These are phyloP conservation scores for Brachyopa scutellaris DNA, from an alignment of 2,888 invertebrate genomes.

Conservation along the genomic window DNA sequence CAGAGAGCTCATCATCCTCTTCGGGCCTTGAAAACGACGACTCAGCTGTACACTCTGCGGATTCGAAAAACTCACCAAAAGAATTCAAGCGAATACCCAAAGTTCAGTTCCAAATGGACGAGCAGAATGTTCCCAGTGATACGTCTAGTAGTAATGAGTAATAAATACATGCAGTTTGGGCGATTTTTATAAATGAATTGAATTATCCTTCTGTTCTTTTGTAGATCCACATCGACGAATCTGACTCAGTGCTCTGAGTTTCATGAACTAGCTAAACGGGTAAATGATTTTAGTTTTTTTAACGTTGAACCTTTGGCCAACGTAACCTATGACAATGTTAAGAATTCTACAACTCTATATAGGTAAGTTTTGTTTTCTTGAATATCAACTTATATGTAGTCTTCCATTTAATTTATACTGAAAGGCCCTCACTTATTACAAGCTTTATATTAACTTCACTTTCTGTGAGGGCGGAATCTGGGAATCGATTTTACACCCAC, in stretches of 20 bases:
- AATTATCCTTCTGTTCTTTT: conserved; percentile 32
- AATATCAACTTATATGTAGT: too few species aligned
- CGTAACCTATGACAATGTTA: conserved; percentile 82
- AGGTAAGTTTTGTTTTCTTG: too few species aligned
- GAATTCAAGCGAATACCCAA: conserved; percentile 75
- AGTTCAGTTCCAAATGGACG: conserved; percentile 81
- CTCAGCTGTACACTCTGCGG: conserved; percentile 79
- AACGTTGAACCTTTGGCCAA: conserved; percentile 83
- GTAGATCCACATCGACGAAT: conserved; percentile 79
- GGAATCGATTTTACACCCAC: too few species aligned
- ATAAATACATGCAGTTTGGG: conserved; percentile 10
- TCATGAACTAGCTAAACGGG: conserved; percentile 72
- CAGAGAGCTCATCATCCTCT: conserved; percentile 78
- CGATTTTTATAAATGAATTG: neutral
- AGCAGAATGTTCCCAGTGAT: conserved; percentile 79
- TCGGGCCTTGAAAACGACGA: conserved; percentile 81
- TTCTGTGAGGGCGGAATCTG: too few species aligned
- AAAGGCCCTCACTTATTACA: too few species aligned
- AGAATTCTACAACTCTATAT: conserved; percentile 83
- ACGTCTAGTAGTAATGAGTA: conserved; percentile 81
- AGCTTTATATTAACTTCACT: too few species aligned
- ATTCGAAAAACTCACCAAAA: conserved; percentile 74
- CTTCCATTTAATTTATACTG: too few species aligned
- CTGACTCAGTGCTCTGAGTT: conserved; percentile 78
- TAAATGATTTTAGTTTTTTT: conserved; percentile 82